phyloP scores from a whole-genome alignment of 2,113 vertebrate genomes.

The Actinemys pallida region DNA sequence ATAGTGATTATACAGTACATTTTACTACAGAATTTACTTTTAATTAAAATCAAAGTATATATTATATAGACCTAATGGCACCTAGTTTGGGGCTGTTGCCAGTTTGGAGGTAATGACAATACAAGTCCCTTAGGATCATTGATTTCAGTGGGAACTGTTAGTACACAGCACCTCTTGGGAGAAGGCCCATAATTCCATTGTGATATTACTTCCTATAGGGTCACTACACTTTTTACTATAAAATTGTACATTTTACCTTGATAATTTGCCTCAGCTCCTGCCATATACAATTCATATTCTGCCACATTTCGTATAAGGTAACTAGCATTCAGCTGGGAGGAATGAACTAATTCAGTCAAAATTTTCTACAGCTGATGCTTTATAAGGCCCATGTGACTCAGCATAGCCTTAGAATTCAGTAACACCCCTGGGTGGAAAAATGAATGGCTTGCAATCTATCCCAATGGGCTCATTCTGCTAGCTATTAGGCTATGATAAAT shows the following conservation, averaged over 20 bases:
- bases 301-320: constrained; percentile 15
- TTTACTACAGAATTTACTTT: background rate
- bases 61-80: background rate
- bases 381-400: constrained; percentile 12
- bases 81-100: background rate
- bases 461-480: background rate
- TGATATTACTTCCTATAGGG: background rate
- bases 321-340: background rate
- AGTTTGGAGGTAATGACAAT: background rate
- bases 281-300: background rate
- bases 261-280: background rate
- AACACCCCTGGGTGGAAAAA: background rate
- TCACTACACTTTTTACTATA: background rate
- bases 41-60: background rate
- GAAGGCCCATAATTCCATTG: background rate
- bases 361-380: constrained; percentile 6
- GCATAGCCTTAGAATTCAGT: constrained; percentile 2
- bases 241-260: background rate
- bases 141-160: background rate
- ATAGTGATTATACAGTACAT: background rate
- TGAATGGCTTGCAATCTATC: background rate
- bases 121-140: background rate
- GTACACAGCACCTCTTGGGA: background rate
- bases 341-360: constrained; percentile 6
- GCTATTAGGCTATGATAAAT: constrained; percentile 4